A percentile compares a stretch with the other conserved stretches of the same genome.
These are phyloP conservation scores for Pantala flavescens DNA, from an alignment of 1,140 invertebrate genomes.

Conservation along the genomic window DNA sequence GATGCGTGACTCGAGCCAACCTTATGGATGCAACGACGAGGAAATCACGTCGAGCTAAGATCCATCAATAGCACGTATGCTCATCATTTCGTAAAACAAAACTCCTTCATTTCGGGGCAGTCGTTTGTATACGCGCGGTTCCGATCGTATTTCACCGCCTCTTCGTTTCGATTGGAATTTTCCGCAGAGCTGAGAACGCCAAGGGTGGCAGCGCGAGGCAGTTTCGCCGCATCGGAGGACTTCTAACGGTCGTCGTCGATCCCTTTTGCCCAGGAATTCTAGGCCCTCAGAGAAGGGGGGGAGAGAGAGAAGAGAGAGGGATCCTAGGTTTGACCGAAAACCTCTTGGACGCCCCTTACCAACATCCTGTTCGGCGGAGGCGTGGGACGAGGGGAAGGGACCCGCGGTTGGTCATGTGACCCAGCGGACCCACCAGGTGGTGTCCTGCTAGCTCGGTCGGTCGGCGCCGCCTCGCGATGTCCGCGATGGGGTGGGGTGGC, in stretches of 20 bases:
- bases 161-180: too few species aligned
- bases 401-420: background rate
- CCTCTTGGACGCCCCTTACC: background rate
- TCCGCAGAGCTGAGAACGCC: too few species aligned
- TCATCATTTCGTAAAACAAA: too few species aligned
- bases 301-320: background rate
- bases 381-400: background rate
- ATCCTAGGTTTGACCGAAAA: background rate
- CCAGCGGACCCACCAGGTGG: constrained; percentile 4
- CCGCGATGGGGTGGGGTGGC: background rate
- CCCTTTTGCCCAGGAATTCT: too few species aligned
- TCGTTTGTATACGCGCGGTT: too few species aligned
- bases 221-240: background rate
- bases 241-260: background rate
- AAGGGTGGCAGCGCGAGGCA: background rate
- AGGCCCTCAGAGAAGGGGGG: background rate
- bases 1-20: too few species aligned
- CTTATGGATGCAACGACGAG: too few species aligned
- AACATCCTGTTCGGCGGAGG: background rate
- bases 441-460: constrained; percentile 6
- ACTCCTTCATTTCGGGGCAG: too few species aligned
- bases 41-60: too few species aligned
- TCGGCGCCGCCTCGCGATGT: background rate
- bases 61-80: too few species aligned
- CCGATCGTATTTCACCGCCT: too few species aligned